These are phyloP conservation scores for Procambarus clarkii DNA, from an alignment of 1,140 invertebrate genomes.

Conservation along the genomic window DNA sequence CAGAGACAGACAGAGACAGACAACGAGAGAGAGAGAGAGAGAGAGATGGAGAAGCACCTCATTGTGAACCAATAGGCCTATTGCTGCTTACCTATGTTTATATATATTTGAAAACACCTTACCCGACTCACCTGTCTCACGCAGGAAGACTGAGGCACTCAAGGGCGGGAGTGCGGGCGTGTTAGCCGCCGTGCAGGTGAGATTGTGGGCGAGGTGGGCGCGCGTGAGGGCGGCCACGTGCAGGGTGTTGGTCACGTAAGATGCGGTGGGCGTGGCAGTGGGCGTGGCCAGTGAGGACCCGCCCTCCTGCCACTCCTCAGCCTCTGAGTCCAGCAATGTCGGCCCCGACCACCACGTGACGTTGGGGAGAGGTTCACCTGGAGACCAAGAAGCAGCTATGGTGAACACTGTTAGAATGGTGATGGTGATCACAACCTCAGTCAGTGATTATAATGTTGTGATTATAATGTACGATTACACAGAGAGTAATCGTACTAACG, in stretches of 20 bases:
- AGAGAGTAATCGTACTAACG: too few species aligned
- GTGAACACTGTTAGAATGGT: too few species aligned
- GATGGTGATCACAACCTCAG: too few species aligned
- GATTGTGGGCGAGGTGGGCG: constrained; percentile 48
- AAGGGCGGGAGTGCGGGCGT: constrained; percentile 47
- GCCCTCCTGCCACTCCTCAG: neutral
- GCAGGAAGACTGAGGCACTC: constrained; percentile 19
- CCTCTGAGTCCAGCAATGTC: constrained; percentile 6
- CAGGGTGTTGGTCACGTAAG: constrained; percentile 58
- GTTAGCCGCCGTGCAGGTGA: constrained; percentile 58
- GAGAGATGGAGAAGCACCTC: neutral
- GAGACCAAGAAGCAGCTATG: neutral
- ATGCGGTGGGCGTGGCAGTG: neutral
- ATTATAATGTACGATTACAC: too few species aligned
- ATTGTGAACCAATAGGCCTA: neutral
- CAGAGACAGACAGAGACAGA: constrained; percentile 12
- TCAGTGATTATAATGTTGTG: too few species aligned
- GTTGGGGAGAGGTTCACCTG: constrained; percentile 13
- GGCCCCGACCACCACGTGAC: constrained; percentile 27
- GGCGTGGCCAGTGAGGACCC: neutral
- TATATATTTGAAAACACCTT: too few species aligned
- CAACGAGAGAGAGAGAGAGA: neutral
- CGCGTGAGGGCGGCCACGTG: constrained; percentile 37
- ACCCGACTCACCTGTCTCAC: constrained; percentile 21
- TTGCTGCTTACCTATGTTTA: too few species aligned